These are phyloP conservation scores for Pheosia gnoma DNA, from an alignment of 2,888 invertebrate species.

Conservation along the genomic window DNA sequence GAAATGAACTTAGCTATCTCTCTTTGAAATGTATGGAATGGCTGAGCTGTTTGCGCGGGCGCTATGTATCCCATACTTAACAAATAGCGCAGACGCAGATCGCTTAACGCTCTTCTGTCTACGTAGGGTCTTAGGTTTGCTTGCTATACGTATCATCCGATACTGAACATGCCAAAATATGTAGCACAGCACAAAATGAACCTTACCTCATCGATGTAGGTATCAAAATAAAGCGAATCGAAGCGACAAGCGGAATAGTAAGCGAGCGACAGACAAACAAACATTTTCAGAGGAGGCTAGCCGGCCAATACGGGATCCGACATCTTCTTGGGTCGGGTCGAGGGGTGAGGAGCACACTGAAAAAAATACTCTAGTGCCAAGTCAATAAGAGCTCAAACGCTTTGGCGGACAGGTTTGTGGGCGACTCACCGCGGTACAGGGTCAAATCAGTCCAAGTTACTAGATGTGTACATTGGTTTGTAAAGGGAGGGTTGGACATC, in stretches of 20 bases:
- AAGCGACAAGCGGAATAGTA: conserved; percentile 70
- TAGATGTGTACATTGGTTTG: conserved; percentile 40
- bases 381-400: conserved; percentile 78
- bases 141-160: neutral
- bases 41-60: no score
- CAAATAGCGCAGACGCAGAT: no score
- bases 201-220: conserved; percentile 42
- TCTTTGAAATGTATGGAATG: no score
- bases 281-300: conserved; percentile 84
- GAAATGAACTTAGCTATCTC: no score
- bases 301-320: conserved; percentile 78
- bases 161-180: conserved; percentile 43
- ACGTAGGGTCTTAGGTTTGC: no score
- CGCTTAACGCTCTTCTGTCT: no score
- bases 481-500: conserved; percentile 59
- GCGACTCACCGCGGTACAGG: conserved; percentile 41
- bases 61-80: no score
- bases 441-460: conserved; percentile 35
- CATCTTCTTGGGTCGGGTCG: conserved; percentile 83
- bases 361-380: conserved; percentile 84
- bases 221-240: conserved; percentile 52
- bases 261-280: conserved; percentile 75
- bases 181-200: conserved; percentile 51
- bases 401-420: conserved; percentile 68
- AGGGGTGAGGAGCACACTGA: conserved; percentile 84